Evolutionary conservation across 2,888 invertebrate species (phyloP).

Genomic region (Emesis russula): DNA sequence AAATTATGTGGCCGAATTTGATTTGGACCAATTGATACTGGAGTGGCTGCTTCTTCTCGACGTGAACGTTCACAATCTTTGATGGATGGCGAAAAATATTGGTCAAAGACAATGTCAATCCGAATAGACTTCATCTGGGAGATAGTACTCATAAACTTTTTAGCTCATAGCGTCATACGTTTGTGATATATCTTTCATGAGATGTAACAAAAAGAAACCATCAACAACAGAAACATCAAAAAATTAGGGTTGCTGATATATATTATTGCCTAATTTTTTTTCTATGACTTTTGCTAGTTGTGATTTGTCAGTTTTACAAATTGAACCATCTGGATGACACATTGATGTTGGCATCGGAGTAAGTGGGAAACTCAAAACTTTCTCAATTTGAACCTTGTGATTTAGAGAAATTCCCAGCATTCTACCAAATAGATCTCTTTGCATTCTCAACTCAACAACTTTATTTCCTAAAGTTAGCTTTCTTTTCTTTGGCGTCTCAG

Average conservation of each 20-base stretch:
- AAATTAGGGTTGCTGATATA: too few relatives aligned
- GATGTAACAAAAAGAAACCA: constrained; percentile 39
- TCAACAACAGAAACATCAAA: too few relatives aligned
- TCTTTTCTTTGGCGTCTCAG: constrained; percentile 37
- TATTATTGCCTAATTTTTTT: too few relatives aligned
- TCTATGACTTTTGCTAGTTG: too few relatives aligned
- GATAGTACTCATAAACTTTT: too few relatives aligned
- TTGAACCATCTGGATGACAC: constrained; percentile 41
- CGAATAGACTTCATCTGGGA: neutral
- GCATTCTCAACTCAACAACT: constrained; percentile 38
- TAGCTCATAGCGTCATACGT: neutral
- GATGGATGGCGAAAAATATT: constrained; percentile 89
- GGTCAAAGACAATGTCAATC: constrained; percentile 82
- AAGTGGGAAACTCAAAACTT: constrained; percentile 33
- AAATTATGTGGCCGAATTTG: neutral
- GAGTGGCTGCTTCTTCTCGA: constrained; percentile 58
- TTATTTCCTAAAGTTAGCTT: constrained; percentile 37
- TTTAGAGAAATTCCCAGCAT: constrained; percentile 20
- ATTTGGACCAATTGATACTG: neutral
- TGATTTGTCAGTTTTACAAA: constrained; percentile 46
- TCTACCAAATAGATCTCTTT: constrained; percentile 50
- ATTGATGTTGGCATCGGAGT: constrained; percentile 36
- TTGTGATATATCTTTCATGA: constrained; percentile 34
- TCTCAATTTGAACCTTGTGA: too few relatives aligned
- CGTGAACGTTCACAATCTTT: constrained; percentile 88